These are phyloP conservation scores for Rhynchomys soricoides DNA, from an alignment of 2,113 vertebrate species.

Conservation along the genomic window DNA sequence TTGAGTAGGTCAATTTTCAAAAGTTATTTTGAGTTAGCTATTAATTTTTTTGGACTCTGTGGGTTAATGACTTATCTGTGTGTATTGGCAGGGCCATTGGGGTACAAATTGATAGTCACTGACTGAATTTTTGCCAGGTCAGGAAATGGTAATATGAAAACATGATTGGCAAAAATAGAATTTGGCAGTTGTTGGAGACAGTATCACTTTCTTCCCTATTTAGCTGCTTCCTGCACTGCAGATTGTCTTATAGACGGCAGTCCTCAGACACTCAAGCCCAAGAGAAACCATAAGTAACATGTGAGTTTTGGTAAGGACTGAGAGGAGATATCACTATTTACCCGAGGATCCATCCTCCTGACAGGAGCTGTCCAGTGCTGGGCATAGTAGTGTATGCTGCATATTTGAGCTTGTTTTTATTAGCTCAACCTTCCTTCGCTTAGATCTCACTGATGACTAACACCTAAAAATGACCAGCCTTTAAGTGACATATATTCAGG, in stretches of 20 bases:
- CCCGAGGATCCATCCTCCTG: not conserved
- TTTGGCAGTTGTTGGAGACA: slow-evolving; percentile 59
- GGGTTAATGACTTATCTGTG: not conserved
- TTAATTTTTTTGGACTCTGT: not conserved
- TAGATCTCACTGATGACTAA: not conserved
- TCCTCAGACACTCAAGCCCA: not conserved
- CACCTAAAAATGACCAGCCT: slow-evolving; percentile 27
- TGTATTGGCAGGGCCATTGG: slow-evolving; percentile 7
- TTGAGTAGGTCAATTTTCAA: slow-evolving; percentile 43
- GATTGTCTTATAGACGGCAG: not conserved
- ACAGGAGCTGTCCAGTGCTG: not conserved
- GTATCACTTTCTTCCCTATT: slow-evolving; percentile 63
- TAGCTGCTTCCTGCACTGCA: slow-evolving; percentile 33
- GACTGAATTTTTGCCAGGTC: slow-evolving; percentile 62
- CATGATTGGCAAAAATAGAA: slow-evolving; percentile 70
- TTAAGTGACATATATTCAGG: not conserved
- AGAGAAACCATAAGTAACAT: slow-evolving; percentile 45
- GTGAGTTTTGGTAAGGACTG: not conserved
- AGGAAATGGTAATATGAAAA: slow-evolving; percentile 71
- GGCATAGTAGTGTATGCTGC: not conserved
- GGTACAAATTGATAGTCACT: slow-evolving; percentile 62
- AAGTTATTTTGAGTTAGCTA: slow-evolving; percentile 43
- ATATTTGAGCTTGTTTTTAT: slow-evolving; percentile 20
- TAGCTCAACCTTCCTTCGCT: not conserved
- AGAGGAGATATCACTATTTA: not conserved